Percentiles rank a stretch among this genome's conserved stretches.
Conservation (phyloP, 2,888 invertebrate species). For the Volucella bombylans region DNA sequence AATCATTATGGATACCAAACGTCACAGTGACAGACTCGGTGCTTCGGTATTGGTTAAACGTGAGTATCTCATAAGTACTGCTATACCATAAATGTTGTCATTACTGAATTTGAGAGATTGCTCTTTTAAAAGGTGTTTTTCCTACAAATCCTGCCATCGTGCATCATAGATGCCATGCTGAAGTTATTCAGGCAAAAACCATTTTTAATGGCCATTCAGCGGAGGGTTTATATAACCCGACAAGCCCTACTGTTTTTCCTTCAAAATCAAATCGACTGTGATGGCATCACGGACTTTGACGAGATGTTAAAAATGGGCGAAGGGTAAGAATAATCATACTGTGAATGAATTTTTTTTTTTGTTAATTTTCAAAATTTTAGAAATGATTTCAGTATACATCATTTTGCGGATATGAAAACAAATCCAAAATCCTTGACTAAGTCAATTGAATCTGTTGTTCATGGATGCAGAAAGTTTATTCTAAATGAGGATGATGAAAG, state of each 20-base stretch:
- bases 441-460: too few relatives aligned
- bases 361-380: constrained; percentile 21
- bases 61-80: background rate
- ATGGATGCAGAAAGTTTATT: too few relatives aligned
- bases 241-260: constrained; percentile 78
- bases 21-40: background rate
- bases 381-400: constrained; percentile 36
- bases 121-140: constrained; percentile 68
- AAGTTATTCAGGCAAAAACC: constrained; percentile 75
- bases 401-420: too few relatives aligned
- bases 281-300: constrained; percentile 75
- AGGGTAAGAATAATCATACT: constrained; percentile 70
- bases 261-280: constrained; percentile 76
- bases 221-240: constrained; percentile 75
- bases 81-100: background rate
- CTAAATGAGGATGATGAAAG: too few relatives aligned
- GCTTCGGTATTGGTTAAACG: constrained; percentile 14
- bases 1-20: constrained; percentile 41
- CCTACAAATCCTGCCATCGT: constrained; percentile 77
- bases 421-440: too few relatives aligned
- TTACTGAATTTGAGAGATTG: background rate
- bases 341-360: too few relatives aligned
- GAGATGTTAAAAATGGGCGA: constrained; percentile 36
- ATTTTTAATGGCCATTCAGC: constrained; percentile 75
- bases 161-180: constrained; percentile 75